Conservation (phyloP, 2,797 vertebrate genomes). For the Iguana delicatissima region DNA sequence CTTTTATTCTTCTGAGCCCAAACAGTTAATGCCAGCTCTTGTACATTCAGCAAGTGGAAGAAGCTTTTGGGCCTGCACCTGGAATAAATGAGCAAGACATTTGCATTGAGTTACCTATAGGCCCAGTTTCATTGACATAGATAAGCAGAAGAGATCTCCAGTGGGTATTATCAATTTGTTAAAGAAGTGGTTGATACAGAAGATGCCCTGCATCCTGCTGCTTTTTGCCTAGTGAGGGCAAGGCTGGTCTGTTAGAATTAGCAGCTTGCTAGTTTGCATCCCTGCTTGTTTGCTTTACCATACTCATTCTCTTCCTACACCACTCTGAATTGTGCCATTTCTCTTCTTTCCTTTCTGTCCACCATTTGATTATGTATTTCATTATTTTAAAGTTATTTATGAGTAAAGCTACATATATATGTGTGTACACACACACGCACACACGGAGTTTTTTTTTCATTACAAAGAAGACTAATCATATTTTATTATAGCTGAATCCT, state of each 20-base stretch:
- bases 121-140: not conserved
- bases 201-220: not conserved
- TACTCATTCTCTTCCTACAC: no score
- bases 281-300: no score
- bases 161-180: not conserved
- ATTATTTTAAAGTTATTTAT: no score
- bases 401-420: no score
- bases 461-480: no score
- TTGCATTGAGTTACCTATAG: not conserved
- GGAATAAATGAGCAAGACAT: not conserved
- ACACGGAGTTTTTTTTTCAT: no score
- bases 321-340: no score
- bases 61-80: not conserved
- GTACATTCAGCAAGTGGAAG: constrained; percentile 17
- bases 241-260: not conserved
- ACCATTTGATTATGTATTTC: no score
- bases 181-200: not conserved
- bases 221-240: not conserved
- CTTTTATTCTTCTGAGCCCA: constrained; percentile 58
- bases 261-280: no score
- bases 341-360: no score
- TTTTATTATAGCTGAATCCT: no score
- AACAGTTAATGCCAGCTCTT: constrained; percentile 52
- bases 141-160: not conserved
- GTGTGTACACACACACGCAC: no score